These are phyloP conservation scores for Oceanites oceanicus DNA, from an alignment of 2,113 vertebrate species.

Conservation along the genomic window DNA sequence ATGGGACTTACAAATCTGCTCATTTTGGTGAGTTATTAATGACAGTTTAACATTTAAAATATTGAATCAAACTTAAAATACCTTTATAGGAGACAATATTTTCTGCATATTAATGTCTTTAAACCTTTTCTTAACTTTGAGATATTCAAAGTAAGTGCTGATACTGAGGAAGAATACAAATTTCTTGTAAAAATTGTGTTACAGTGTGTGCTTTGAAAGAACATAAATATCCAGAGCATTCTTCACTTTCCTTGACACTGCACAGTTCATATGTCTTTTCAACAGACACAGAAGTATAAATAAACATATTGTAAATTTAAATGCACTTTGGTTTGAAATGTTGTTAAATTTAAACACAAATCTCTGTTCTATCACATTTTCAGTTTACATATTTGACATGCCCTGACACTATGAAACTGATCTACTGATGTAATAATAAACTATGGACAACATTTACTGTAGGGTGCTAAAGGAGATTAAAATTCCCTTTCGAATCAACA, in stretches of 20 bases:
- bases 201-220: background rate
- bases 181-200: background rate
- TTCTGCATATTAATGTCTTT: background rate
- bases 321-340: conserved; percentile 32
- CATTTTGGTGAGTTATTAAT: background rate
- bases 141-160: background rate
- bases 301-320: conserved; percentile 24
- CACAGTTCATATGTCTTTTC: background rate
- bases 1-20: background rate
- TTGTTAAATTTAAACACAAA: conserved; percentile 22
- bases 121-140: background rate
- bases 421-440: background rate
- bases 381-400: background rate
- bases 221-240: background rate
- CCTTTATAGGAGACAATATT: background rate
- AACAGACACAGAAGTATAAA: conserved; percentile 12
- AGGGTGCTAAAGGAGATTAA: background rate
- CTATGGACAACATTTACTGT: background rate
- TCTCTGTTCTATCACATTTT: conserved; percentile 15
- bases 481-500: conserved; percentile 21
- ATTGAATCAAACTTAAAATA: background rate
- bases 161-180: background rate
- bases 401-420: background rate
- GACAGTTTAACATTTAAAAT: background rate
- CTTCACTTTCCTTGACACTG: background rate